Percentiles rank a stretch among this genome's conserved stretches.
Conservation (phyloP, 2,888 invertebrate species). For the Cheilosia grossa region DNA sequence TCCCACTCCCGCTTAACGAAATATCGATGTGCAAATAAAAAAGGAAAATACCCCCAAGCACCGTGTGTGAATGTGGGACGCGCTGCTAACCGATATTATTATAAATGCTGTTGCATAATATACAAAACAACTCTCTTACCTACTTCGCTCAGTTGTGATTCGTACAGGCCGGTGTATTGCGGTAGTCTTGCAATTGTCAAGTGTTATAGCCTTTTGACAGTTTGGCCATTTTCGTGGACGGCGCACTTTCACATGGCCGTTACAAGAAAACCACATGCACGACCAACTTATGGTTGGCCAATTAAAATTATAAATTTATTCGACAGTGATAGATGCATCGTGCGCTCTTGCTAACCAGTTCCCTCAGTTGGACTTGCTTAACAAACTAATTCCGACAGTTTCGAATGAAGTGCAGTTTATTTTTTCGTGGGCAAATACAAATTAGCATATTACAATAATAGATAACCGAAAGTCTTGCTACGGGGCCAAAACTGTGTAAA, state of each 20-base stretch:
- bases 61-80: conserved; percentile 79
- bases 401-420: neutral
- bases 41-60: conserved; percentile 1
- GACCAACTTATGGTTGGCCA: conserved; percentile 32
- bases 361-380: conserved; percentile 10
- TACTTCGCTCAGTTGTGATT: conserved; percentile 6
- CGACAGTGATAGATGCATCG: conserved; percentile 22
- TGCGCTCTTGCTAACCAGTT: conserved; percentile 23
- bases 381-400: conserved; percentile 5
- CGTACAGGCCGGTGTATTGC: conserved; percentile 7
- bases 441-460: conserved; percentile 40
- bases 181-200: conserved; percentile 19
- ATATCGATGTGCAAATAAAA: conserved; percentile 26
- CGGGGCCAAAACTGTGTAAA: neutral
- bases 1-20: neutral
- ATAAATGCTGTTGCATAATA: conserved; percentile 60
- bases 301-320: conserved; percentile 39
- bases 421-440: neutral
- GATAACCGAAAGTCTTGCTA: conserved; percentile 18
- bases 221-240: conserved; percentile 7
- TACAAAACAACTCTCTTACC: conserved; percentile 2
- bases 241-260: conserved; percentile 20
- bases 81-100: conserved; percentile 80
- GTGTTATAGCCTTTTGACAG: conserved; percentile 24
- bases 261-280: conserved; percentile 14